Evolutionary conservation across 2,888 invertebrate genomes (phyloP).

Genomic region (Caenorhabditis afra): DNA sequence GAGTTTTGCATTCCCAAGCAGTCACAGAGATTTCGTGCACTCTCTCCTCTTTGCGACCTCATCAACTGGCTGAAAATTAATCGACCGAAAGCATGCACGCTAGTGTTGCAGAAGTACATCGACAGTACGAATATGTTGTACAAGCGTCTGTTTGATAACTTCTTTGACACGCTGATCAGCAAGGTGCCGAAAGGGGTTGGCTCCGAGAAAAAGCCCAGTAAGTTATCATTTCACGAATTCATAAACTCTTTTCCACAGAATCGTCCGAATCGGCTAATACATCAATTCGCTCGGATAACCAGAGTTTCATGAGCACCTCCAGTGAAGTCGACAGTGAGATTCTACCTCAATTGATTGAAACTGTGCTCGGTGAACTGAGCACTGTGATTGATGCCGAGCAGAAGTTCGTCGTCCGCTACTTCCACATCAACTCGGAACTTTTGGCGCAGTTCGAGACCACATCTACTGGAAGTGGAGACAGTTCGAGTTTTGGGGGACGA

Average conservation of each 20-base stretch:
- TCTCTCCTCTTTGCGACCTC: conserved; percentile 84
- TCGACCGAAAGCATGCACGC: conserved; percentile 82
- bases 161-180: conserved; percentile 62
- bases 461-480: conserved; percentile 71
- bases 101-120: conserved; percentile 73
- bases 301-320: conserved; percentile 50
- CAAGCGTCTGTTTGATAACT: conserved; percentile 72
- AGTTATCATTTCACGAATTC: not conserved
- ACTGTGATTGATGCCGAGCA: conserved; percentile 94
- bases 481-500: conserved; percentile 65
- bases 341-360: conserved; percentile 85
- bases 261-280: conserved; percentile 41
- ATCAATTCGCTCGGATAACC: conserved; percentile 50
- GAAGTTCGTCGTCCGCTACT: conserved; percentile 93
- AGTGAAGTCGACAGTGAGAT: conserved; percentile 58
- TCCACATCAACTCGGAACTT: conserved; percentile 86
- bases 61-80: conserved; percentile 73
- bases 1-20: conserved; percentile 87
- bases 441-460: conserved; percentile 72
- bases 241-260: too few species aligned
- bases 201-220: conserved; percentile 46
- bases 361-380: conserved; percentile 91
- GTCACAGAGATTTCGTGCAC: conserved; percentile 89
- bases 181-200: conserved; percentile 57
- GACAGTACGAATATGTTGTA: conserved; percentile 73